Percentiles rank a stretch among this genome's conserved stretches.
Conservation (phyloP, 2,797 vertebrate genomes). For the Danionella dracula region DNA sequence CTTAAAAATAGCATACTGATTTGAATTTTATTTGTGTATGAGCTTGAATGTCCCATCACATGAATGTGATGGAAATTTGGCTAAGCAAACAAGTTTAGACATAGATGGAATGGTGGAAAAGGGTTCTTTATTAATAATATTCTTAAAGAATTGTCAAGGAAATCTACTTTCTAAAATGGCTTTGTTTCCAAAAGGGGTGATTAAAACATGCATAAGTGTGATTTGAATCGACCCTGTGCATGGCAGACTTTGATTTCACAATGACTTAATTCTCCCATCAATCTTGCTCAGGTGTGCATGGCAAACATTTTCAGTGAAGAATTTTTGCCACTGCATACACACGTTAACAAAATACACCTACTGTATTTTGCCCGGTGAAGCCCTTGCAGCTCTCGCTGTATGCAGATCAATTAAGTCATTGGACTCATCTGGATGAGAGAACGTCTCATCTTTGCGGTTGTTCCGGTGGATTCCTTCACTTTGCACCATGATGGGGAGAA, state of each 20-base stretch:
- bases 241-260: slow-evolving; percentile 17
- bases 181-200: no score
- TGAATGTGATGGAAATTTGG: no score
- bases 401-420: slow-evolving; percentile 51
- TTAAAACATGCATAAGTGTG: no score
- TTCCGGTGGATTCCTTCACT: background rate
- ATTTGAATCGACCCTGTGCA: slow-evolving; percentile 32
- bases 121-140: background rate
- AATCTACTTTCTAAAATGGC: background rate
- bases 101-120: no score
- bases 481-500: background rate
- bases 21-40: no score
- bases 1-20: no score
- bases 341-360: slow-evolving; percentile 42
- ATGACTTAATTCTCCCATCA: slow-evolving; percentile 41
- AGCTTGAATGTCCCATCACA: no score
- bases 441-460: slow-evolving; percentile 36
- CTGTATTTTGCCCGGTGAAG: slow-evolving; percentile 44
- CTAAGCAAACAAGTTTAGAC: no score
- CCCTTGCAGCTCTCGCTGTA: slow-evolving; percentile 33
- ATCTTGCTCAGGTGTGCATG: slow-evolving; percentile 44
- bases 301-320: slow-evolving; percentile 36
- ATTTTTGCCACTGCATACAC: slow-evolving; percentile 45
- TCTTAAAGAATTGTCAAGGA: background rate
- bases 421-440: slow-evolving; percentile 28